phyloP scores from a whole-genome alignment of 2,888 invertebrate genomes.

The Ichneumoninae sp. region DNA sequence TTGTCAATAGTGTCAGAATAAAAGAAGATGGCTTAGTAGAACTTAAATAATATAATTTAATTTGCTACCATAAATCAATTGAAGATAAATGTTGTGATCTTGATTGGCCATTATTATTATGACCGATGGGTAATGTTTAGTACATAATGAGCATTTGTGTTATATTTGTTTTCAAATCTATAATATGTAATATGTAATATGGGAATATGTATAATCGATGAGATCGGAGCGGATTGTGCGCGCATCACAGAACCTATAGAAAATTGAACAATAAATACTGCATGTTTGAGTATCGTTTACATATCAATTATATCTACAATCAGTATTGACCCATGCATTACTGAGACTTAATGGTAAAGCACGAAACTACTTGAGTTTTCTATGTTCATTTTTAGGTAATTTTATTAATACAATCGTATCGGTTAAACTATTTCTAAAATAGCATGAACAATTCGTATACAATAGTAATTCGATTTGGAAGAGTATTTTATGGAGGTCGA shows the following conservation, averaged over 20 bases:
- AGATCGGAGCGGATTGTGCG: conserved; percentile 6
- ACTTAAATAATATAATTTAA: background rate
- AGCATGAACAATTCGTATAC: background rate
- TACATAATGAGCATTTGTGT: background rate
- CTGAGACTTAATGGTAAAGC: background rate
- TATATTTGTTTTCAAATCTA: background rate
- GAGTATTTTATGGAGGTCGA: background rate
- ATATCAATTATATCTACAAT: conserved; percentile 1
- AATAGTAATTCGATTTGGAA: conserved; percentile 15
- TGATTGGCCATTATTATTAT: background rate
- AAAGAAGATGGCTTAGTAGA: background rate
- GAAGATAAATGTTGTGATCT: background rate
- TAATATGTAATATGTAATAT: background rate
- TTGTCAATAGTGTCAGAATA: background rate
- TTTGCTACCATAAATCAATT: background rate
- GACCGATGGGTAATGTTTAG: background rate
- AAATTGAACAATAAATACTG: conserved; percentile 43
- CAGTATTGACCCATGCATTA: background rate
- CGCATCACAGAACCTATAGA: conserved; percentile 14
- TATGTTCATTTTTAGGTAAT: background rate
- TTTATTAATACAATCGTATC: background rate
- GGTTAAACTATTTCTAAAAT: background rate
- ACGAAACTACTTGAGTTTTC: background rate
- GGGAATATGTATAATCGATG: background rate
- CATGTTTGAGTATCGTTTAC: conserved; percentile 14